phyloP scores from a whole-genome alignment of 2,797 vertebrate species.

The Pogoniulus pusillus region DNA sequence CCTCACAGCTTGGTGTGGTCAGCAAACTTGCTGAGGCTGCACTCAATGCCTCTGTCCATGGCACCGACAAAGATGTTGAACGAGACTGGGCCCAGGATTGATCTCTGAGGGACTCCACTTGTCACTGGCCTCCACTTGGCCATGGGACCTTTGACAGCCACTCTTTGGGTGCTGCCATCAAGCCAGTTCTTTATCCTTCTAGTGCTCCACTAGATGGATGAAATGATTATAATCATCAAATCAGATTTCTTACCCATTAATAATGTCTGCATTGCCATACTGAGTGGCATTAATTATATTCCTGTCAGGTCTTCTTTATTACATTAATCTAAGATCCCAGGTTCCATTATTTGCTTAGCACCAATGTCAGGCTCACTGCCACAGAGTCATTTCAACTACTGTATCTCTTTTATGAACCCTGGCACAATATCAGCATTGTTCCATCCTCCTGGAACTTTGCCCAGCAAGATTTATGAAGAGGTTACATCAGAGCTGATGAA shows the following conservation, averaged over 20 bases:
- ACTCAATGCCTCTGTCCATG: too few species aligned
- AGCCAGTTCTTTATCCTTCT: too few species aligned
- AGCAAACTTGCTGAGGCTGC: too few species aligned
- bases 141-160: too few species aligned
- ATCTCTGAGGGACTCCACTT: too few species aligned
- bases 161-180: too few species aligned
- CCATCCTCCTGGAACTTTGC: neutral
- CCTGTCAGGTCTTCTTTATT: neutral
- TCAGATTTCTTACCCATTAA: neutral
- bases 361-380: neutral
- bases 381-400: neutral
- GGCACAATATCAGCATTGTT: neutral
- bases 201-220: too few species aligned
- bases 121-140: too few species aligned
- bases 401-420: neutral
- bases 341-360: neutral
- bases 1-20: too few species aligned
- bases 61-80: too few species aligned
- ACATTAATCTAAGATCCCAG: neutral
- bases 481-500: neutral
- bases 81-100: too few species aligned
- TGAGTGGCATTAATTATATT: neutral
- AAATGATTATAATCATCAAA: neutral
- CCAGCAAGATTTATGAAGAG: neutral
- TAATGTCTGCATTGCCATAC: neutral